Percentiles rank a stretch among this genome's conserved stretches.
These are phyloP conservation scores for Notechis scutatus DNA, from an alignment of 2,113 vertebrate species.

Conservation along the genomic window DNA sequence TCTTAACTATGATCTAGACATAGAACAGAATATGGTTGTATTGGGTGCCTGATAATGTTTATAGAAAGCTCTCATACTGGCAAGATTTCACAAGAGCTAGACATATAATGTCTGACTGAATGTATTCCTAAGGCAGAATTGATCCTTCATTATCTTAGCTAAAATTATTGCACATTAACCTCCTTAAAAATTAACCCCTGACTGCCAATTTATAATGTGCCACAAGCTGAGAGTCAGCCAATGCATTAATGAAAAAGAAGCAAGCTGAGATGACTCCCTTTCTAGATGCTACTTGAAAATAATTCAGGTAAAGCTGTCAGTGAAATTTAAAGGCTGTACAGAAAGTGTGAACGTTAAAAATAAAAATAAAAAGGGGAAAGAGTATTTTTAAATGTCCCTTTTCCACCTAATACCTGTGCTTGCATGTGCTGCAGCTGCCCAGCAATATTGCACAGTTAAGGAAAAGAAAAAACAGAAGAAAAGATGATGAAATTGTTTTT, in stretches of 20 bases:
- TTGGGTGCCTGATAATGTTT: slow-evolving; percentile 10
- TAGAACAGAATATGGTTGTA: not conserved
- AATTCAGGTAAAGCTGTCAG: not conserved
- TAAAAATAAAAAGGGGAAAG: not conserved
- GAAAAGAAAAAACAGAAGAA: not conserved
- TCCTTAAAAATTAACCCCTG: not conserved
- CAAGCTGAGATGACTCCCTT: not conserved
- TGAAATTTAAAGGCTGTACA: not conserved
- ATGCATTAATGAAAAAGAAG: not conserved
- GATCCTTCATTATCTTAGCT: not conserved
- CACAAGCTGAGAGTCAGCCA: not conserved
- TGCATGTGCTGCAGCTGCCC: not conserved
- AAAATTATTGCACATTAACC: slow-evolving; percentile 7
- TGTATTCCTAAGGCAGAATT: not conserved
- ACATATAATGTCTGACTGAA: not conserved
- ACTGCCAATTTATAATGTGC: not conserved
- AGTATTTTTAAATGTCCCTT: not conserved
- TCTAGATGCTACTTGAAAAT: not conserved
- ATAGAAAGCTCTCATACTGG: not conserved
- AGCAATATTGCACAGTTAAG: not conserved
- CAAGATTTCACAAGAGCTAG: not conserved
- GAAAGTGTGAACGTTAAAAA: not conserved
- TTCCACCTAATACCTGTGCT: not conserved
- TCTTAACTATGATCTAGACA: slow-evolving; percentile 2
- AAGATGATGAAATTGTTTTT: not conserved